Evolutionary conservation across 2,888 invertebrate genomes (phyloP), one percentile per base, ranked within the genome.

Genomic region (Acleris cristana): DNA sequence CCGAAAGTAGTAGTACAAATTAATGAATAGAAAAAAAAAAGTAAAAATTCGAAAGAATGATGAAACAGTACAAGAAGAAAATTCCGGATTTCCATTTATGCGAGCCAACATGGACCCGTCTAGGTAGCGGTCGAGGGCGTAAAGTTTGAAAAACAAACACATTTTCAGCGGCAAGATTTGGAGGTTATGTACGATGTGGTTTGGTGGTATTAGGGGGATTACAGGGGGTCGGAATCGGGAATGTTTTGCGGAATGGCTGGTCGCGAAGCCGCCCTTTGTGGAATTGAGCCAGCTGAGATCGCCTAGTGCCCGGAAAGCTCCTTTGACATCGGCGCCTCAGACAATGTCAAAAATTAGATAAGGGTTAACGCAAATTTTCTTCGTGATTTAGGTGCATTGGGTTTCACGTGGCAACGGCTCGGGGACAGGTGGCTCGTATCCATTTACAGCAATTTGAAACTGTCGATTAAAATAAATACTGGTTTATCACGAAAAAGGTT

Each of bases 151-250:
- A 63, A 64, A 69, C 64, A 60, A 64, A 65, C 59, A 56, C 55
- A 51, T 56, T 64, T 60, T 64, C 69, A 23, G 70, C 69, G 74
- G 74, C 77, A 77, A 79, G 76, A 81, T 82, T 79, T 76, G 62
- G 76, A 75, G 80, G 76, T 79, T 78, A 75, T 76, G 76, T 80
- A 74, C 78, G 78, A 65, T 82, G 84, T 74, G 82, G 82, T 82
- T 81, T 76, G 77, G 74, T 74, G 79, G 82, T 80, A 83, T 83
- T 82, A 83, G 77, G 71, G 73, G 77, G 79, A 79, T 83, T 82
- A 83, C 77, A 53, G 72, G 70, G 73, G 76, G 79, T 77, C 76
- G 77, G 77, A 81, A 79, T 77, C 75, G 70, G 75, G 75, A 79
- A 80, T 82, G 79, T 82, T 83, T 80, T 78, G 82, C 73, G 76